Evolutionary conservation across 2,888 invertebrate genomes (phyloP), one percentile per base, ranked within the genome.

Genomic region (Leptopilina drosophilae): DNA sequence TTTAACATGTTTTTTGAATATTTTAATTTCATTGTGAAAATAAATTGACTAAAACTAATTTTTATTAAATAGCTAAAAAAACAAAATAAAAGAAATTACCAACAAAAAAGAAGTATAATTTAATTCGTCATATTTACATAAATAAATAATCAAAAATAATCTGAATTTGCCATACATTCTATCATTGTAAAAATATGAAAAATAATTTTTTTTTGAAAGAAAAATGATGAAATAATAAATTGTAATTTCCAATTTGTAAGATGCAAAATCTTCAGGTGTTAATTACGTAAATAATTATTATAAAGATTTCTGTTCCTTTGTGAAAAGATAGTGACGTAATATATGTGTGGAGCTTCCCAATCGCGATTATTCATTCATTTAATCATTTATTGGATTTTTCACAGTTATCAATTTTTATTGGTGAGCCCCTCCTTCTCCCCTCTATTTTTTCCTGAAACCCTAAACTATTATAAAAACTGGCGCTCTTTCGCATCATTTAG

Each of bases 401-500:
- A 14, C 12, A 26, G 8, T 53, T 53, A 53, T 46, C 67, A 42
- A 46, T 46, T 67, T 12, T 33, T 33, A 14, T 14, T 11, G 12
- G 69, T 14, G 20, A 12, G 26, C 69, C 69, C 53, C 49, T 53
- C 26, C 53, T 53, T 33, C 69, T 33, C 20, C 69, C 33, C 11
- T 14, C 26, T 9, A 5, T 9, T 69, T 33, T 53, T 33, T n/a
- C 59, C n/a, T 53, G 69, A 33, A 56, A 33, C n/a, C 7, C 26
- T 26, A 14, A 69, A 53, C 53, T 56, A 33, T 53, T 53, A 69
- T 69, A 69, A 69, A 69, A 69, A 53, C 26, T 20, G 15, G 53
- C 53, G 12, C 20, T 26, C 14, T 6, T 69, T 56, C 3, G 11
- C 26, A n/a, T 53, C 14, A 53, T 2, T 3, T 26, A 69, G 33